Conservation (phyloP, 1,140 invertebrate species). For the Drosophila chauvacae region DNA sequence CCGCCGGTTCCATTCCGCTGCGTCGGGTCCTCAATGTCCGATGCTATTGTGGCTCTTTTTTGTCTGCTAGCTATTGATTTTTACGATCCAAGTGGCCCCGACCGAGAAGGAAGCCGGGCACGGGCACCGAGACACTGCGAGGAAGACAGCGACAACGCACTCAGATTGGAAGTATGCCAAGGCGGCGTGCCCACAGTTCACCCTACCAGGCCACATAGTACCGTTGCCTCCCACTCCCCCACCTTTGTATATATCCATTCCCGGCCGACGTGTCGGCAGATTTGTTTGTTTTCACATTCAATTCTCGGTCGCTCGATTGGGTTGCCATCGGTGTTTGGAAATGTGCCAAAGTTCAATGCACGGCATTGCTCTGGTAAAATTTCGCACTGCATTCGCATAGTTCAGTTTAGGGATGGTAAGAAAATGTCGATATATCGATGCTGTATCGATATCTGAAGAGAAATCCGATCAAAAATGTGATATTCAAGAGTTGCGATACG, state of each 20-base stretch:
- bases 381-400: constrained; percentile 48
- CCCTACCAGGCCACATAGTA: constrained; percentile 11
- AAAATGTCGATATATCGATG: not conserved
- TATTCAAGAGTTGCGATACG: too few relatives aligned
- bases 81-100: constrained; percentile 47
- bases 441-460: not conserved
- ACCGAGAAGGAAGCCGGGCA: constrained; percentile 14
- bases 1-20: constrained; percentile 43
- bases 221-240: not conserved
- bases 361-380: constrained; percentile 53
- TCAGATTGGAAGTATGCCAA: constrained; percentile 62
- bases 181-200: constrained; percentile 40
- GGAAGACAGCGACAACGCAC: constrained; percentile 53
- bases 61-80: constrained; percentile 68
- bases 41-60: constrained; percentile 44
- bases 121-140: constrained; percentile 2
- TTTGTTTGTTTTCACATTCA: constrained; percentile 65
- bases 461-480: too few relatives aligned
- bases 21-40: constrained; percentile 50
- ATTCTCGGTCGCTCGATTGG: constrained; percentile 53
- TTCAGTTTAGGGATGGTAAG: constrained; percentile 16
- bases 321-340: constrained; percentile 50
- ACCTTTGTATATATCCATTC: constrained; percentile 3
- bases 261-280: constrained; percentile 55
- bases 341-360: constrained; percentile 76